These are phyloP conservation scores for Tuta absoluta DNA, from an alignment of 2,888 invertebrate genomes.

Conservation along the genomic window DNA sequence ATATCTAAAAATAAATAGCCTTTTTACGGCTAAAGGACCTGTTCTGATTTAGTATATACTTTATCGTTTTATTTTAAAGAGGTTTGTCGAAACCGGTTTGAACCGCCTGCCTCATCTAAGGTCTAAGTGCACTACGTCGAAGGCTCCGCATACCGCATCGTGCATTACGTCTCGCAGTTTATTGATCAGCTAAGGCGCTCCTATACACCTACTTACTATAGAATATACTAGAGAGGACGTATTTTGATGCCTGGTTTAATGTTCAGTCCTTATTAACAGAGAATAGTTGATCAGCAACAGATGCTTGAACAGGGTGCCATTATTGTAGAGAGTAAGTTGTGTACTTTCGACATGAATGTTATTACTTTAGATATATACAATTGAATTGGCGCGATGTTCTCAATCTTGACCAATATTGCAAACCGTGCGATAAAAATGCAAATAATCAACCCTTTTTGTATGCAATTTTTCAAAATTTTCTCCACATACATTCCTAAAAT, in stretches of 20 bases:
- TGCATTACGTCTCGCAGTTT: conserved; percentile 17
- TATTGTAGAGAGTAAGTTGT: background rate
- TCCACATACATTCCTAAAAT: too few relatives aligned
- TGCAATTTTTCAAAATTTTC: too few relatives aligned
- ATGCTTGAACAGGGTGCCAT: background rate
- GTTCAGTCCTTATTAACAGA: background rate
- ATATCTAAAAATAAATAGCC: background rate
- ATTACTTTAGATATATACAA: too few relatives aligned
- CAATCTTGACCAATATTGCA: too few relatives aligned
- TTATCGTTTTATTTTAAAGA: background rate
- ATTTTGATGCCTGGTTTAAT: conserved; percentile 1
- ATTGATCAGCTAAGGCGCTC: conserved; percentile 20
- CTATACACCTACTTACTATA: background rate
- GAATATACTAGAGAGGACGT: background rate
- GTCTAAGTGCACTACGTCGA: conserved; percentile 26
- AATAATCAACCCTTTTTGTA: too few relatives aligned
- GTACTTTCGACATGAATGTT: too few relatives aligned
- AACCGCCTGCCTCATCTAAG: conserved; percentile 9
- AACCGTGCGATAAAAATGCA: too few relatives aligned
- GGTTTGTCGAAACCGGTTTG: background rate
- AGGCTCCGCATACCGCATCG: conserved; percentile 23
- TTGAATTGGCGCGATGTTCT: too few relatives aligned
- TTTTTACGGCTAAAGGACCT: background rate
- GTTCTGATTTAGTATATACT: background rate
- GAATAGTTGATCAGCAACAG: background rate